Base-by-base conservation (phyloP, 2,797 vertebrate species). In the Bradypus variegatus region DNA sequence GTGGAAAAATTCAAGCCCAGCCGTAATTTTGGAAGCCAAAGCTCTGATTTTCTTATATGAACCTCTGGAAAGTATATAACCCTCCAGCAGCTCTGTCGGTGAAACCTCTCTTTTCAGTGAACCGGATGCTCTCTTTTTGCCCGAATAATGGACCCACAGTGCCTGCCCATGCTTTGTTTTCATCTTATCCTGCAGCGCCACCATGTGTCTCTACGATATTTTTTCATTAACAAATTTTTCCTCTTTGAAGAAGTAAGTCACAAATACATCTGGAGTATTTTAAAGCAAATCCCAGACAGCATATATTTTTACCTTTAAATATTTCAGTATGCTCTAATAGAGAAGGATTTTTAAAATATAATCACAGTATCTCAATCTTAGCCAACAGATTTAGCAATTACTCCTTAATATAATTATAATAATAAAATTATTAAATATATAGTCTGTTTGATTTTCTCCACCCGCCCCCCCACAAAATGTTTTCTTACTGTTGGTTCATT, bases 171-270 rank as follows among this genome's bases (percentile, higher is more conserved):
- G 60, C 6, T 41, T 36, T 4, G 41, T 82, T 81, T 70, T 94
- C 67, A 25, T 80, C 93, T 95, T 96, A 95, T 96, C 95, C 94
- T 95, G 38, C 81, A 96, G 95, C 95, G 95, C 96, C 96, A 96
- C 96, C 96, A 95, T 90, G 95, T 90, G 96, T 94, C 82, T 89
- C 55, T 41, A 48, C 45, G 45, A 21, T 36, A 45, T 70, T 75
- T 77, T 86, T 88, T 81, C 55, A 76, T 70, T 93, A 81, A 79
- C n/a, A 69, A 18, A 0, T 13, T 73, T 92, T 81, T 29, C 62
- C 15, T 73, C 65, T 90, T 75, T 86, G 25, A 86, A 78, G 58
- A 81, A 79, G n/a, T 84, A 83, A 87, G n/a, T 86, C 5, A 62
- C 77, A 27, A 78, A 81, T 87, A 60, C 38, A 81, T 88, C 36